These are phyloP conservation scores for Melanotaenia trifasciata DNA, from an alignment of 2,797 vertebrate species.

Conservation along the genomic window DNA sequence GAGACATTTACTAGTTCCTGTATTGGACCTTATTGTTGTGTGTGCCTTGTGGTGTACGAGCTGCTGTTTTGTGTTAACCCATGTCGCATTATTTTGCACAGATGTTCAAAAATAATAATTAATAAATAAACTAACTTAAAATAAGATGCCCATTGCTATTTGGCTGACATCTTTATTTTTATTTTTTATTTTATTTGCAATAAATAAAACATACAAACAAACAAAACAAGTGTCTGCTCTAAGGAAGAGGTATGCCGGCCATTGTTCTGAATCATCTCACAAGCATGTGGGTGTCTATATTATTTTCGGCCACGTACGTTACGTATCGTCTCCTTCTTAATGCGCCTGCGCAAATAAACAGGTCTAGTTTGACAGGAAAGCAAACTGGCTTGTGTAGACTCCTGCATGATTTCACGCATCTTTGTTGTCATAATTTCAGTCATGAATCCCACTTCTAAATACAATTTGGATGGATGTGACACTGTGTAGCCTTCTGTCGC, in stretches of 20 bases:
- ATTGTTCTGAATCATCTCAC: not conserved
- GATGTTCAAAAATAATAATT: too few relatives aligned
- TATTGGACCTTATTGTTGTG: too few relatives aligned
- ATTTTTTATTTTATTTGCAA: not conserved
- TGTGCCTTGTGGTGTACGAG: too few relatives aligned
- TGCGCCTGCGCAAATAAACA: slow-evolving; percentile 37
- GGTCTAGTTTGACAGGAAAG: slow-evolving; percentile 21
- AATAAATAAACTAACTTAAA: not conserved
- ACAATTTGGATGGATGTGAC: not conserved
- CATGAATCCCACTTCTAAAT: not conserved
- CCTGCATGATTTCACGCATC: not conserved
- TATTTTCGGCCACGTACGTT: not conserved
- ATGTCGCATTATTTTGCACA: too few relatives aligned
- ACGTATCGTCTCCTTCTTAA: not conserved
- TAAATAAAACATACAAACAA: not conserved
- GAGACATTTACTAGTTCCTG: too few relatives aligned
- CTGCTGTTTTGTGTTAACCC: too few relatives aligned
- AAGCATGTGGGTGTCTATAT: not conserved
- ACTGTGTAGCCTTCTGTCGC: not conserved
- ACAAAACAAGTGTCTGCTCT: not conserved
- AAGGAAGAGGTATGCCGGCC: too few relatives aligned
- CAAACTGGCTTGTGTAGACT: slow-evolving; percentile 15
- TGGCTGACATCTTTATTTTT: too few relatives aligned
- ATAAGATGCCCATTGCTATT: not conserved
- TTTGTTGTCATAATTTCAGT: not conserved